Conservation (phyloP, 2,797 vertebrate species). For the Neosalanx taihuensis region DNA sequence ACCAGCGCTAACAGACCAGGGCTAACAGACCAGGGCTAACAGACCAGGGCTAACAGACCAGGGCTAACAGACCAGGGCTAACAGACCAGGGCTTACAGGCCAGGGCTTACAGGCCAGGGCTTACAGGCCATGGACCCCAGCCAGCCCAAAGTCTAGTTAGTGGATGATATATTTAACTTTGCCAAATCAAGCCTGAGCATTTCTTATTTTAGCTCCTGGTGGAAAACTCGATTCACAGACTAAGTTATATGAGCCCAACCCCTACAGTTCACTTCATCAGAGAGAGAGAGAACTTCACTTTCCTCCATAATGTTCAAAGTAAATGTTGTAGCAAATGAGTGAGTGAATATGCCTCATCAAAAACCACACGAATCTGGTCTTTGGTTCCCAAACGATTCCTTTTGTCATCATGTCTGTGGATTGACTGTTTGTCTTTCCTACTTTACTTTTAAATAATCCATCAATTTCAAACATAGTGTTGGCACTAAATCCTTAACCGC, state of each 20-base stretch:
- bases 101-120: too few relatives aligned
- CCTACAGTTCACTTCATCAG: slow-evolving; percentile 55
- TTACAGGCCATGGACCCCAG: slow-evolving; percentile 52
- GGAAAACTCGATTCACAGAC: slow-evolving; percentile 65
- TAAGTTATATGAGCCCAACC: slow-evolving; percentile 54
- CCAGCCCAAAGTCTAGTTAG: slow-evolving; percentile 57
- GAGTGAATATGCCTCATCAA: slow-evolving; percentile 40
- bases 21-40: too few relatives aligned
- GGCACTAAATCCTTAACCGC: background rate
- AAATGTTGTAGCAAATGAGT: slow-evolving; percentile 46
- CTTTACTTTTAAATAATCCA: slow-evolving; percentile 34
- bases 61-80: too few relatives aligned
- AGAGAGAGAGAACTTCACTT: slow-evolving; percentile 43
- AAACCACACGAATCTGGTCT: slow-evolving; percentile 46
- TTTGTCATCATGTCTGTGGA: slow-evolving; percentile 38
- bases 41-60: too few relatives aligned
- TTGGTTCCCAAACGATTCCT: slow-evolving; percentile 49
- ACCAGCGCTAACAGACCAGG: too few relatives aligned
- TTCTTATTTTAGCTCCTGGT: slow-evolving; percentile 63
- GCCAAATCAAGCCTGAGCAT: slow-evolving; percentile 59
- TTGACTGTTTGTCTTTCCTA: slow-evolving; percentile 29
- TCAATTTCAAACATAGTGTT: slow-evolving; percentile 21
- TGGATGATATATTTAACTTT: slow-evolving; percentile 60
- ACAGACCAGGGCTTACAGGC: too few relatives aligned
- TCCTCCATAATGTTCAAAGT: slow-evolving; percentile 52